Evolutionary conservation across 2,113 vertebrate species (phyloP).

Genomic region (Chaenocephalus aceratus): DNA sequence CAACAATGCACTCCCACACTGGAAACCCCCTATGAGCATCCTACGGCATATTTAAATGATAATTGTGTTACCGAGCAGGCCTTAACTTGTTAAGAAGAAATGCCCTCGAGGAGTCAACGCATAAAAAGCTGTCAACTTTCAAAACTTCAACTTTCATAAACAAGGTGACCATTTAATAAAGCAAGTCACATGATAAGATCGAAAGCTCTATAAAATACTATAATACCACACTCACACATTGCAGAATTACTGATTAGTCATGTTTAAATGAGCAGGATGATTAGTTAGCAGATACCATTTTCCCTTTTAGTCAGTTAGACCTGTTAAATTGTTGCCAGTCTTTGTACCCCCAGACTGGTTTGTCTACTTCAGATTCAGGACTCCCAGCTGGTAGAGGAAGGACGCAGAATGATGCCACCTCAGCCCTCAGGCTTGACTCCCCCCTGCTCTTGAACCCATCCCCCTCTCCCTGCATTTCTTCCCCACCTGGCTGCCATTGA

Average conservation of each 20-base stretch:
- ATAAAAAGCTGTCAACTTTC: neutral
- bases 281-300: neutral
- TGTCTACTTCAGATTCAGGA: slow-evolving; percentile 7
- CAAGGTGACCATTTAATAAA: neutral
- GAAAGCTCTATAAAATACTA: neutral
- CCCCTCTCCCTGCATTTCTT: slow-evolving; percentile 8
- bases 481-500: slow-evolving; percentile 72
- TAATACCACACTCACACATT: neutral
- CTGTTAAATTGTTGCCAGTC: slow-evolving; percentile 24
- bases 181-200: neutral
- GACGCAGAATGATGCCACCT: slow-evolving; percentile 23
- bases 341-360: slow-evolving; percentile 4
- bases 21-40: slow-evolving; percentile 35
- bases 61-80: slow-evolving; percentile 9
- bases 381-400: slow-evolving; percentile 6
- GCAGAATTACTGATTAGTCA: slow-evolving; percentile 22
- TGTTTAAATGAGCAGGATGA: slow-evolving; percentile 31
- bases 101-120: neutral
- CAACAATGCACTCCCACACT: neutral
- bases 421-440: slow-evolving; percentile 2
- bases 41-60: slow-evolving; percentile 1
- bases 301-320: slow-evolving; percentile 8
- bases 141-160: neutral
- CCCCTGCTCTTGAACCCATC: neutral
- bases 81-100: neutral